phyloP scores from a whole-genome alignment of 2,888 invertebrate genomes.

The Drosophila mulleri region DNA sequence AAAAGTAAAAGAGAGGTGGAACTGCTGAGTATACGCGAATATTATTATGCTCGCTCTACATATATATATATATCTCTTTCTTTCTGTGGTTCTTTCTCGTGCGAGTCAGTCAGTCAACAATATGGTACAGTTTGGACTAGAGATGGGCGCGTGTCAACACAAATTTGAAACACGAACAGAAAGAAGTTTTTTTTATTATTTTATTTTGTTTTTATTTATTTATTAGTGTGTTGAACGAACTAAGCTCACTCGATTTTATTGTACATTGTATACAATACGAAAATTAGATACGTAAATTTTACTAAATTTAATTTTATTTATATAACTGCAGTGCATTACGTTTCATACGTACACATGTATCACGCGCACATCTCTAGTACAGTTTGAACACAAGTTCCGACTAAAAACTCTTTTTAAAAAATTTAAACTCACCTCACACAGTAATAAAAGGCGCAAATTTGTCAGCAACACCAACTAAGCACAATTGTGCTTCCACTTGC shows the following conservation, averaged over 20 bases:
- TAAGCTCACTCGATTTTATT: not conserved
- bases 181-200: not conserved
- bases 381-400: constrained; percentile 50
- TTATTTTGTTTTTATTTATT: not conserved
- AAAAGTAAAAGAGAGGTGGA: constrained; percentile 7
- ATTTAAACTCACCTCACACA: constrained; percentile 60
- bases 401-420: constrained; percentile 34
- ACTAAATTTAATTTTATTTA: too few relatives aligned
- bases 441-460: constrained; percentile 52
- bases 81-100: constrained; percentile 12
- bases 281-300: too few relatives aligned
- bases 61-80: constrained; percentile 10
- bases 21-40: constrained; percentile 24
- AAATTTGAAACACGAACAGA: constrained; percentile 9
- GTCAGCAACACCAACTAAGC: constrained; percentile 37
- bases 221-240: not conserved
- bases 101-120: constrained; percentile 37
- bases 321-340: not conserved
- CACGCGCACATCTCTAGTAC: constrained; percentile 54
- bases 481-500: constrained; percentile 29
- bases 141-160: constrained; percentile 37
- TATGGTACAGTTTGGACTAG: constrained; percentile 73
- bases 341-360: not conserved
- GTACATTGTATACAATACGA: not conserved
- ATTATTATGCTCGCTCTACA: constrained; percentile 16